phyloP scores from a whole-genome alignment of 2,797 vertebrate species.

The Phrynocephalus guinanensis region DNA sequence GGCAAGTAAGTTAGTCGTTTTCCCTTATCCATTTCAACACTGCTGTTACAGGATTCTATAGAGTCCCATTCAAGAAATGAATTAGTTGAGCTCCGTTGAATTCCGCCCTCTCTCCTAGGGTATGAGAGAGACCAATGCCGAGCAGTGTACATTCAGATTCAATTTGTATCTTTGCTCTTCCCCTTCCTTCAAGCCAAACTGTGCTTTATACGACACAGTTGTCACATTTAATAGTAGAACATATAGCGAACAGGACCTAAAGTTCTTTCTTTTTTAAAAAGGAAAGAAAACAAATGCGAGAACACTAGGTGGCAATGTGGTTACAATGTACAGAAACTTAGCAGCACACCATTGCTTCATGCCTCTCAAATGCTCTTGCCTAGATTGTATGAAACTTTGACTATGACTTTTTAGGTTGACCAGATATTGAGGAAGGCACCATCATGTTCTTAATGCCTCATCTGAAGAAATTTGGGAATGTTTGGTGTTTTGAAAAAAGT shows the following conservation, averaged over 20 bases:
- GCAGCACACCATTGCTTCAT: not conserved
- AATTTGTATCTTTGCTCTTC: not conserved
- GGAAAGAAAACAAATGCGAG: not conserved
- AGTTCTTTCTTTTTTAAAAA: not conserved
- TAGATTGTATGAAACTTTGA: not conserved
- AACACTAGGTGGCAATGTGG: conserved; percentile 83
- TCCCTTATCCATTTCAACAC: not conserved
- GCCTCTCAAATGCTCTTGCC: fast-evolving
- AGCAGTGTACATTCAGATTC: not conserved
- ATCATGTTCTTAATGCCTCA: fast-evolving
- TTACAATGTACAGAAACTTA: conserved; percentile 67
- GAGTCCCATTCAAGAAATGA: not conserved
- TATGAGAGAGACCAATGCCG: not conserved
- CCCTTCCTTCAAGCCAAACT: not conserved
- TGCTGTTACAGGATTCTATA: not conserved
- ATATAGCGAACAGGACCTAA: not conserved
- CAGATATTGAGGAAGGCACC: not conserved
- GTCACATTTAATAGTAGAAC: not conserved
- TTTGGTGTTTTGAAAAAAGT: no score
- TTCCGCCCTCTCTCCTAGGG: not conserved
- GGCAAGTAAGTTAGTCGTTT: not conserved
- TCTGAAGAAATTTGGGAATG: fast-evolving
- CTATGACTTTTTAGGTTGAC: fast-evolving
- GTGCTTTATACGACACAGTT: not conserved
- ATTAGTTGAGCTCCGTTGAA: not conserved